These are phyloP conservation scores for Diprion similis DNA, from an alignment of 1,140 invertebrate species.

Conservation along the genomic window DNA sequence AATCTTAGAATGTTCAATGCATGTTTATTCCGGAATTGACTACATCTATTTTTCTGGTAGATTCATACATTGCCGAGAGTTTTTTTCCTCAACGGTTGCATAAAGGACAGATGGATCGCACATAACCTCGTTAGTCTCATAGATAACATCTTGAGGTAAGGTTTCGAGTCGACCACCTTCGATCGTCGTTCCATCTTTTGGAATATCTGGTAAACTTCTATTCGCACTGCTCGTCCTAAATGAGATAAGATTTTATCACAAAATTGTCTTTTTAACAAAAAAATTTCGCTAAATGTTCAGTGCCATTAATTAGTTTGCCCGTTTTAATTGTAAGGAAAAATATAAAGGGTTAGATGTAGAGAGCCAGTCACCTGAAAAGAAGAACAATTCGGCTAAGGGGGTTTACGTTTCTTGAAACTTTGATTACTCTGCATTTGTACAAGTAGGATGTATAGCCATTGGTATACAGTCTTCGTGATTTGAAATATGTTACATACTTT, in stretches of 20 bases:
- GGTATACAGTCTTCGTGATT: no score
- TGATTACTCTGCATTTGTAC: no score
- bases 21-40: neutral
- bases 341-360: neutral
- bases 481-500: no score
- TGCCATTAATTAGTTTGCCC: no score
- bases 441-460: no score
- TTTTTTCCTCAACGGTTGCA: conserved; percentile 70
- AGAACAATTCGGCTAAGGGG: no score
- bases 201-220: conserved; percentile 73
- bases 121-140: conserved; percentile 56
- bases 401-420: no score
- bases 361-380: neutral
- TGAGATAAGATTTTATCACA: conserved; percentile 22
- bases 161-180: conserved; percentile 48
- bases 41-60: conserved; percentile 19
- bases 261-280: no score
- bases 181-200: conserved; percentile 57
- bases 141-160: conserved; percentile 53
- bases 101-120: conserved; percentile 72
- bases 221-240: conserved; percentile 62
- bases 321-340: no score
- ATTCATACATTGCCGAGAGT: conserved; percentile 35
- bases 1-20: conserved; percentile 14
- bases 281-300: no score